Evolutionary conservation across 2,113 vertebrate species (phyloP).

Genomic region (Eptatretus burgeri): DNA sequence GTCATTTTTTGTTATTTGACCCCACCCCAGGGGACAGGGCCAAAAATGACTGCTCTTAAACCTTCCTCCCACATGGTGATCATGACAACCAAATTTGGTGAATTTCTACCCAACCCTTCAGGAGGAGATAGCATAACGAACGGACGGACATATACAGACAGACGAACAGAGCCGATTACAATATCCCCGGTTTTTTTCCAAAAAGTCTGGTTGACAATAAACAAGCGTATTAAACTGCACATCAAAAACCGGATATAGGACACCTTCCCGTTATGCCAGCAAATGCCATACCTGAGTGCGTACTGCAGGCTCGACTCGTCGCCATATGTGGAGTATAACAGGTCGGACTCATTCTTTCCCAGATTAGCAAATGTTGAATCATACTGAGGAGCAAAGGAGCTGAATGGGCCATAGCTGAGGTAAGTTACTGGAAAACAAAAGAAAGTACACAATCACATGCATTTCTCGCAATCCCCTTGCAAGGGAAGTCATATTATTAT

Average conservation of each 20-base stretch:
- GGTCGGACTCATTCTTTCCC: constrained; percentile 76
- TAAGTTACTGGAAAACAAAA: constrained; percentile 34
- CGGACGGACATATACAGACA: not conserved
- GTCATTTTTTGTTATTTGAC: too few relatives aligned
- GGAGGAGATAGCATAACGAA: not conserved
- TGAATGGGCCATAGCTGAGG: constrained; percentile 72
- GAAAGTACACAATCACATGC: not conserved
- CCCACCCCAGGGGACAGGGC: too few relatives aligned
- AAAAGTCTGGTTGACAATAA: not conserved
- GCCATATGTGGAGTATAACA: constrained; percentile 52
- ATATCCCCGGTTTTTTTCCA: not conserved
- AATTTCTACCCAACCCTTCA: not conserved
- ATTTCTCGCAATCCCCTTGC: not conserved
- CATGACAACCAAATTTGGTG: not conserved
- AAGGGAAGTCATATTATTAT: too few relatives aligned
- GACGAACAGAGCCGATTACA: not conserved
- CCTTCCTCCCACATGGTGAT: too few relatives aligned
- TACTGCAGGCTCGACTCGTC: constrained; percentile 41
- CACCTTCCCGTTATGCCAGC: not conserved
- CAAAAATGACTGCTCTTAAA: too few relatives aligned
- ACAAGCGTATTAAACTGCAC: not conserved
- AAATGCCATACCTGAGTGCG: constrained; percentile 33
- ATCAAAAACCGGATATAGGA: not conserved
- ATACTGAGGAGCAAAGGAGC: constrained; percentile 60
- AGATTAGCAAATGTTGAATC: constrained; percentile 84